Conservation (phyloP, 2,888 invertebrate genomes). For the Yponomeuta plumbellus region DNA sequence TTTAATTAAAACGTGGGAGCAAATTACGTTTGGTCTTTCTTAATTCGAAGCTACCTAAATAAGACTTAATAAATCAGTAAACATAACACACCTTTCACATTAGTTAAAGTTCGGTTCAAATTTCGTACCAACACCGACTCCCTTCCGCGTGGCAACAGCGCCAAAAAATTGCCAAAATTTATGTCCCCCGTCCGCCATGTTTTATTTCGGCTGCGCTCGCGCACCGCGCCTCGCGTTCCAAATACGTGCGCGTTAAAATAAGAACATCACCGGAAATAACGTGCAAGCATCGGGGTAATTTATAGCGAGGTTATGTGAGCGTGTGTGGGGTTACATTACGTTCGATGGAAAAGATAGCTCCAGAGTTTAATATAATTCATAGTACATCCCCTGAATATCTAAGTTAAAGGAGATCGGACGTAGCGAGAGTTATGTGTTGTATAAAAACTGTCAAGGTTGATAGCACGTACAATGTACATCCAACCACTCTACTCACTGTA, state of each 20-base stretch:
- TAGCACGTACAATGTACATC: too few species aligned
- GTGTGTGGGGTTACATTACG: constrained; percentile 8
- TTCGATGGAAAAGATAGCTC: neutral
- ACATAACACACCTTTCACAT: too few species aligned
- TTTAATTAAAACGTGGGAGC: too few species aligned
- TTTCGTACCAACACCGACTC: neutral
- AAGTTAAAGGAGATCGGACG: neutral
- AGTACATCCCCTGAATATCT: neutral
- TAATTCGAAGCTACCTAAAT: too few species aligned
- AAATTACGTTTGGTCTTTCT: too few species aligned
- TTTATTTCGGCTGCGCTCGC: constrained; percentile 35
- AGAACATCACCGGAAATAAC: constrained; percentile 50
- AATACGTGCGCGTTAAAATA: constrained; percentile 47
- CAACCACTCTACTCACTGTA: too few species aligned
- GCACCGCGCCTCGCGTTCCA: constrained; percentile 28
- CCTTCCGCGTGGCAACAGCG: constrained; percentile 33
- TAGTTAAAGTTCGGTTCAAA: neutral
- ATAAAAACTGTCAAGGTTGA: too few species aligned
- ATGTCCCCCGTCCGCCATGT: constrained; percentile 43
- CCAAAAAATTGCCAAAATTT: constrained; percentile 45
- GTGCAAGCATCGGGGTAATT: constrained; percentile 46
- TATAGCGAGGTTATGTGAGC: constrained; percentile 35
- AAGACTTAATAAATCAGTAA: too few species aligned
- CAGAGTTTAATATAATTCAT: neutral
- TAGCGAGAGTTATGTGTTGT: too few species aligned